Evolutionary conservation across 2,888 invertebrate species (phyloP).

Genomic region (Drosophila basisetae): DNA sequence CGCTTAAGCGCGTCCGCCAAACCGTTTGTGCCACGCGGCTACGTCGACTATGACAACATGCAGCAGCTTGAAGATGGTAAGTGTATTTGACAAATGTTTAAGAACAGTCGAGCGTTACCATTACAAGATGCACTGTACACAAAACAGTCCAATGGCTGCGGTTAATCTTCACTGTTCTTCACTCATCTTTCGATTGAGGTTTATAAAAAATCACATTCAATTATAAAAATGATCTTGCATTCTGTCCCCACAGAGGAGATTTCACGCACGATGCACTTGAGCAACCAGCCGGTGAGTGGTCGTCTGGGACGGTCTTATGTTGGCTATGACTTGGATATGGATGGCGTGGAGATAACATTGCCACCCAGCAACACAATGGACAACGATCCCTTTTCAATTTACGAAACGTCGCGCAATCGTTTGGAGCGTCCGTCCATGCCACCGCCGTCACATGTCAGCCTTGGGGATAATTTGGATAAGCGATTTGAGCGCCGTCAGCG

Average conservation of each 20-base stretch:
- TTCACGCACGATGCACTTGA: conserved; percentile 55
- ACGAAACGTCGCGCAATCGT: conserved; percentile 82
- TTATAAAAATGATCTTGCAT: neutral
- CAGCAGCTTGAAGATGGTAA: conserved; percentile 83
- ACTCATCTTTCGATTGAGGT: neutral
- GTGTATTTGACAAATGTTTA: neutral
- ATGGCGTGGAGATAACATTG: conserved; percentile 48
- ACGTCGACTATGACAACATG: conserved; percentile 85
- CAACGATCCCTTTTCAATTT: conserved; percentile 84
- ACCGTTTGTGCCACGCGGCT: conserved; percentile 81
- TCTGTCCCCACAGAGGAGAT: conserved; percentile 53
- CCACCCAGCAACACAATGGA: conserved; percentile 14
- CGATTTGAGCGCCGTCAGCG: conserved; percentile 72
- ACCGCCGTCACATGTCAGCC: conserved; percentile 11
- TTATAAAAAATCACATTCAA: neutral
- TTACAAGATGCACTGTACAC: neutral
- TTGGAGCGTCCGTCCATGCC: conserved; percentile 73
- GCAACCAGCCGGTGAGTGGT: conserved; percentile 11
- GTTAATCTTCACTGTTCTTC: neutral
- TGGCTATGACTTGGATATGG: conserved; percentile 41
- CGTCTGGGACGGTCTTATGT: conserved; percentile 12
- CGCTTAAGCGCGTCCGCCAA: conserved; percentile 46
- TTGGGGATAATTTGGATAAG: conserved; percentile 47
- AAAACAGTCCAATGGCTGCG: neutral
- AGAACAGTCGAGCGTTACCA: neutral